Base-by-base conservation (phyloP, 35 echinoderm and acorn worm genomes). In the Chiridota heheva region DNA sequence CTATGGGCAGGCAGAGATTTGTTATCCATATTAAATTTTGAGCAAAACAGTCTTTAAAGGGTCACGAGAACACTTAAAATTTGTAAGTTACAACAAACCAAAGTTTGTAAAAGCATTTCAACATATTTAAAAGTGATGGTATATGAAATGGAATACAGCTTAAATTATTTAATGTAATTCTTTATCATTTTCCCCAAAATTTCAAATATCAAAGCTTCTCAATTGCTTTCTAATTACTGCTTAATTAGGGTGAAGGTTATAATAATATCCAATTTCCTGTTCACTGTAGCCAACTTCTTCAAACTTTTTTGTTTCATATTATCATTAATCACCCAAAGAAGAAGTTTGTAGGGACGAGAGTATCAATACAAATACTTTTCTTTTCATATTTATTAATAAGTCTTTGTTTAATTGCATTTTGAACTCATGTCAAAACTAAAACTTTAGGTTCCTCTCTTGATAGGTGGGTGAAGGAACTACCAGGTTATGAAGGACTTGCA, bases 381-480 rank as follows among this genome's bases (percentile, higher is more conserved):
- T 68, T 68, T 69, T 37, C 27, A 36, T 8, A n/a, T 36, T 7
- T 37, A 29, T 37, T 37, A 20, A 65, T 27, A 18, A 13, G 61
- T 65, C 26, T 12, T 18, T 65, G 8, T 31, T 27, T 7, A 7
- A 12, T 7, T 31, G 8, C 20, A 29, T 7, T 65, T 27, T 31
- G 7, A 7, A 7, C 28, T 31, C 10, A 12, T 12, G 26, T 12
- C 7, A 29, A 29, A 12, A 65, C 7, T 24, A 65, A 65, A 7
- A 65, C 20, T 24, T 65, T 24, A 65, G 26, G 8, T 28, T 44
- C 36, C 27, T 1, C 40, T 42, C 36, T 44, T 0, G 82, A 10
- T 37, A 98, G 95, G 95, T 97, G 95, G 95, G 59, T 47, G 20
- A 66, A 72, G 64, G 88, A 86, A 20, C 44, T 88, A 28, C 32